phyloP scores from a whole-genome alignment of 2,113 vertebrate species.

The Zosterops pallidus region DNA sequence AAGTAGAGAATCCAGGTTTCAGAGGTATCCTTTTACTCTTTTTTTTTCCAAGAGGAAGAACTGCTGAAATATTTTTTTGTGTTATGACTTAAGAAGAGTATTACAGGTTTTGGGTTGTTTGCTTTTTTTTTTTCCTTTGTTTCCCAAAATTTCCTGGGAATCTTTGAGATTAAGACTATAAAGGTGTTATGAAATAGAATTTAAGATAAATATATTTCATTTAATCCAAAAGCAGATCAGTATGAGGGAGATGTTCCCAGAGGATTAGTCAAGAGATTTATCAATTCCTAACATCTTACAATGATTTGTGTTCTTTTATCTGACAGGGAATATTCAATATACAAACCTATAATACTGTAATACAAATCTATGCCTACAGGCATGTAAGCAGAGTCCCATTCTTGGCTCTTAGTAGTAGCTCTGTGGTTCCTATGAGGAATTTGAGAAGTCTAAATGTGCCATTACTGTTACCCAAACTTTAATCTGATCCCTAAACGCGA shows the following conservation, averaged over 20 bases:
- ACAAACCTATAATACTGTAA: not conserved
- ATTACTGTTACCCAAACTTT: not conserved
- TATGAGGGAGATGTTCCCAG: not conserved
- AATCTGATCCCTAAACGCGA: not conserved
- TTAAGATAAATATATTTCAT: not conserved
- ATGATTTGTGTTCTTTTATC: not conserved
- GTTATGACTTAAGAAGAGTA: not conserved
- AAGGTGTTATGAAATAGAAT: not conserved
- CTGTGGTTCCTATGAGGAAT: not conserved
- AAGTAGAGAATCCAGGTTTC: not conserved
- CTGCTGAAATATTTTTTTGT: not conserved
- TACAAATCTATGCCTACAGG: not conserved
- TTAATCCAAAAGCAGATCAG: not conserved
- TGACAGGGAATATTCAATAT: not conserved
- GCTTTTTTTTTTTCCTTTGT: accelerated
- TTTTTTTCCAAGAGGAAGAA: not conserved
- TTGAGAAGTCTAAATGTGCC: not conserved
- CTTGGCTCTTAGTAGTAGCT: not conserved
- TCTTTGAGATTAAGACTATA: not conserved
- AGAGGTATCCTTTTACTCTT: not conserved
- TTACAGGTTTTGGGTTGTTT: not conserved
- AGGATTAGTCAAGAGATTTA: not conserved
- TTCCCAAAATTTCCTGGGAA: not conserved
- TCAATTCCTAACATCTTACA: not conserved
- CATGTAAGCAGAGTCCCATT: not conserved